phyloP scores from a whole-genome alignment of 2,888 invertebrate genomes.

The Entomobrya proxima region DNA sequence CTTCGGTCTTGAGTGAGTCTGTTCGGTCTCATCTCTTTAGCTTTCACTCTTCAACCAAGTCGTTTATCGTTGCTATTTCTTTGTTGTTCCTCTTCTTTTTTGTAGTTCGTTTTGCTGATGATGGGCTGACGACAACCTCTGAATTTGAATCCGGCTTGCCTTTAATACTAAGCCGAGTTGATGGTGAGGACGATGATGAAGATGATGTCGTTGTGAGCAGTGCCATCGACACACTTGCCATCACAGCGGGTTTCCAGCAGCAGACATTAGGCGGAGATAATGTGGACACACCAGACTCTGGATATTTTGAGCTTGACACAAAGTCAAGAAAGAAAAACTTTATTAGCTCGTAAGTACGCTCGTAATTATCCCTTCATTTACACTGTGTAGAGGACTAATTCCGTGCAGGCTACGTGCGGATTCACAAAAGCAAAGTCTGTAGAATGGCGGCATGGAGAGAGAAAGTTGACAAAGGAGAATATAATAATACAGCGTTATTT shows the following conservation, averaged over 20 bases:
- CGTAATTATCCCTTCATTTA: constrained; percentile 64
- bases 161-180: not conserved
- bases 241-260: constrained; percentile 60
- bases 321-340: constrained; percentile 74
- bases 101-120: constrained; percentile 71
- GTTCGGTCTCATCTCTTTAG: not conserved
- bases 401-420: not conserved
- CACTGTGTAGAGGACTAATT: constrained; percentile 17
- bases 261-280: constrained; percentile 45
- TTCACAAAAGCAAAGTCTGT: not conserved
- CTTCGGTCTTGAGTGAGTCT: not conserved
- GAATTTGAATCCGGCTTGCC: constrained; percentile 46
- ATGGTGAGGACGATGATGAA: not conserved
- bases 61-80: constrained; percentile 10
- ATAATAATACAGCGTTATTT: not conserved
- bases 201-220: constrained; percentile 33
- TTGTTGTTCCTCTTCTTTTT: not conserved
- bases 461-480: constrained; percentile 34
- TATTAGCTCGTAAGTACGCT: constrained; percentile 73
- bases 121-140: constrained; percentile 58
- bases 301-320: constrained; percentile 74
- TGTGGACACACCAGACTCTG: constrained; percentile 73
- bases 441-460: not conserved
- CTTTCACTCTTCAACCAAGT: not conserved
- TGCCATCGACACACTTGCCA: constrained; percentile 50